Percentiles rank a stretch among this genome's conserved stretches.
Evolutionary conservation across 2,113 vertebrate species (phyloP).

Genomic region (Laterallus jamaicensis): DNA sequence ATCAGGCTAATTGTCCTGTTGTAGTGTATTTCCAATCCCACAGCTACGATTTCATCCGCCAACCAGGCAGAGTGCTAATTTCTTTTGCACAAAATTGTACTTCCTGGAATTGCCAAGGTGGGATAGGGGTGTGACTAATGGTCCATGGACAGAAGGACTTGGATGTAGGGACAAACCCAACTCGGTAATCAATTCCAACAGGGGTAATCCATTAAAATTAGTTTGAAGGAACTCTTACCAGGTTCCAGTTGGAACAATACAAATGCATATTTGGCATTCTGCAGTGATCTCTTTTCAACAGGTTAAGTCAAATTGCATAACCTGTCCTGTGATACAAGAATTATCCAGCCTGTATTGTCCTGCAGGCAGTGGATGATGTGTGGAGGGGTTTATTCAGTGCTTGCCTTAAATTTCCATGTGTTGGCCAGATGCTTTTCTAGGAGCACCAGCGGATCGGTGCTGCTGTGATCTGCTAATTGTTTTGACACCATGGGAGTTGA

Average conservation of each 20-base stretch:
- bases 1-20: not conserved
- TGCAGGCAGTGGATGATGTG: rapidly evolving
- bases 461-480: slow-evolving; percentile 58
- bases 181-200: not conserved
- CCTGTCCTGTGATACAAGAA: not conserved
- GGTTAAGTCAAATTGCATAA: not conserved
- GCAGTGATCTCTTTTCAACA: not conserved
- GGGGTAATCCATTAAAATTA: not conserved
- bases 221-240: not conserved
- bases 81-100: not conserved
- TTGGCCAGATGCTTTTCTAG: slow-evolving; percentile 46
- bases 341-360: not conserved
- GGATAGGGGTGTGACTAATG: not conserved
- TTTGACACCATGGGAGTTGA: slow-evolving; percentile 58
- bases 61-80: not conserved
- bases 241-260: not conserved
- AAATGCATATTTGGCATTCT: not conserved
- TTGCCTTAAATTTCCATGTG: slow-evolving; percentile 2
- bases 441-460: not conserved
- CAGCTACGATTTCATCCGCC: not conserved
- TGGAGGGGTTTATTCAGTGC: not conserved
- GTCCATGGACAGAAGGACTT: not conserved
- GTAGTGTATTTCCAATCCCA: not conserved
- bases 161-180: not conserved
- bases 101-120: not conserved